Percentiles rank a stretch among this genome's conserved stretches.
Evolutionary conservation across 2,797 vertebrate genomes (phyloP).

Genomic region (Enteromius treurensis): DNA sequence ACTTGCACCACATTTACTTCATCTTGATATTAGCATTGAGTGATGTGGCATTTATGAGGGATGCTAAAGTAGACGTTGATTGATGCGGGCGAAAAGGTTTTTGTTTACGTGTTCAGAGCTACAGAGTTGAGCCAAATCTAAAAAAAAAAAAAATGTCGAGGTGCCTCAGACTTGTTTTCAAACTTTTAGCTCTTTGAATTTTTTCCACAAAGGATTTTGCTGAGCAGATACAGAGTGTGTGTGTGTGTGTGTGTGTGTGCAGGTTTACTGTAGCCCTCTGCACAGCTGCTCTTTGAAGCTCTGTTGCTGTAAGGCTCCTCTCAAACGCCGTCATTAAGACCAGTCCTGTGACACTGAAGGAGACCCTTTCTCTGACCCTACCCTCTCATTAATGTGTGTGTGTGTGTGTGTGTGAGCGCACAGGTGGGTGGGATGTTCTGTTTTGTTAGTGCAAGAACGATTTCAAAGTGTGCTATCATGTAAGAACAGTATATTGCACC

Average conservation of each 20-base stretch:
- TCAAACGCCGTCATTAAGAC: slow-evolving; percentile 23
- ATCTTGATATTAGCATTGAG: slow-evolving; percentile 13
- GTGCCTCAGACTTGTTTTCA: neutral
- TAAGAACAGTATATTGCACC: neutral
- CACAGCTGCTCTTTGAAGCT: slow-evolving; percentile 33
- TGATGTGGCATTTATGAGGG: slow-evolving; percentile 26
- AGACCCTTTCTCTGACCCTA: slow-evolving; percentile 14
- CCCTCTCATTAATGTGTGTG: slow-evolving; percentile 28
- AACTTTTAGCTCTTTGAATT: neutral
- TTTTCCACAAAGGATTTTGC: slow-evolving; percentile 9
- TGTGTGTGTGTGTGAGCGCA: neutral
- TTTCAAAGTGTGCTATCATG: neutral
- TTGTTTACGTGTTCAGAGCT: slow-evolving; percentile 2
- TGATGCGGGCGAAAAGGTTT: slow-evolving; percentile 1
- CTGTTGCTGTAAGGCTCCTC: neutral
- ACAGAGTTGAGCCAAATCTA: neutral
- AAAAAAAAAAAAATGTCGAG: neutral
- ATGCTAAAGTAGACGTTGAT: neutral
- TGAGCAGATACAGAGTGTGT: neutral
- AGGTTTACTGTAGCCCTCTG: neutral
- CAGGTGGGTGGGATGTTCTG: neutral
- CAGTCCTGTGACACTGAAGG: slow-evolving; percentile 14
- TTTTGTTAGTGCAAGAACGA: neutral
- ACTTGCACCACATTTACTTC: neutral
- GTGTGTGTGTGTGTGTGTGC: neutral